Evolutionary conservation across 35 echinoderm and acorn worm genomes (phyloP).

Genomic region (Lytechinus variegatus): DNA sequence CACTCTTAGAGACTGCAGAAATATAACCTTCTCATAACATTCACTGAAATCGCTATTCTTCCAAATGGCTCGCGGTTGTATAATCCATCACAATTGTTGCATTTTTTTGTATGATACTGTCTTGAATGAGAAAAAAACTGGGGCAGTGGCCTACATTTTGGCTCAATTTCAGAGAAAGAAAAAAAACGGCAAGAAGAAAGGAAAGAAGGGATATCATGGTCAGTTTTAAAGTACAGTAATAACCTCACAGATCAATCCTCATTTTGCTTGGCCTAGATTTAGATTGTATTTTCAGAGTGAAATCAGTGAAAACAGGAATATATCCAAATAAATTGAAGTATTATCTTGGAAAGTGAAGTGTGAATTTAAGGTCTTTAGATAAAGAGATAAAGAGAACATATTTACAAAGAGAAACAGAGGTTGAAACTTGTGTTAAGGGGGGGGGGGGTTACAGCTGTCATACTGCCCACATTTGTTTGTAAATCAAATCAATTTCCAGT

Average conservation of each 20-base stretch:
- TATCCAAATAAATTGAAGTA: not conserved
- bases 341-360: not conserved
- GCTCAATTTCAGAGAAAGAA: not conserved
- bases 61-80: constrained; percentile 8
- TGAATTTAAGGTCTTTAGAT: not conserved
- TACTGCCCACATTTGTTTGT: too few species aligned
- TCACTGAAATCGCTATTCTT: constrained; percentile 3
- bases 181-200: constrained; percentile 12
- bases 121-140: constrained; percentile 12
- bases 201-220: not conserved
- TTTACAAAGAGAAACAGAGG: too few species aligned
- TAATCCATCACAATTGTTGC: constrained; percentile 12
- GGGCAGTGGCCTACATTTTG: constrained; percentile 16
- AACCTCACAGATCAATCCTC: constrained; percentile 17
- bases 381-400: not conserved
- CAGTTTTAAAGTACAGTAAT: constrained; percentile 3
- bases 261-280: constrained; percentile 3
- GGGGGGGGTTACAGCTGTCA: too few species aligned
- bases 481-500: too few species aligned
- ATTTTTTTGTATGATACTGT: not conserved
- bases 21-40: not conserved
- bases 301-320: not conserved
- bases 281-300: not conserved
- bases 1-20: not conserved
- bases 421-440: too few species aligned